Percentiles rank a stretch among this genome's conserved stretches.
phyloP scores from a whole-genome alignment of 30 jellyfish, hydroid and myxozoan species.

The Hydractinia symbiolongicarpus region DNA sequence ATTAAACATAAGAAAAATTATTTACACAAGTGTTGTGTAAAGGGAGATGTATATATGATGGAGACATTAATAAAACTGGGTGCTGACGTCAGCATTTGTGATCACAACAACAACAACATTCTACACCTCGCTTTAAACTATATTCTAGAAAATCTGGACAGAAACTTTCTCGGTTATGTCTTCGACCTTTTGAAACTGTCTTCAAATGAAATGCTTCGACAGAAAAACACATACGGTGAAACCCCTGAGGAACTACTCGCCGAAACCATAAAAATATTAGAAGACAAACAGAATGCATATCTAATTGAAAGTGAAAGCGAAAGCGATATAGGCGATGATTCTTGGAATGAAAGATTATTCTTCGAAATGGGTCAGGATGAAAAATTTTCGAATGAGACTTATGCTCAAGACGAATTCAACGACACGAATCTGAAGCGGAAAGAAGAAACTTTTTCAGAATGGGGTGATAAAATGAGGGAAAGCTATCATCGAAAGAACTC shows the following conservation, averaged over 20 bases:
- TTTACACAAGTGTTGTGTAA: constrained; percentile 17
- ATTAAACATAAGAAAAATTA: neutral
- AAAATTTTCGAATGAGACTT: neutral
- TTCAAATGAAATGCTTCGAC: constrained; percentile 11
- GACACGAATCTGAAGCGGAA: constrained; percentile 22
- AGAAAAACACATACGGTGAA: constrained; percentile 33
- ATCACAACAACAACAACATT: constrained; percentile 13
- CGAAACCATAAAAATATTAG: constrained; percentile 11
- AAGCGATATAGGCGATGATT: neutral
- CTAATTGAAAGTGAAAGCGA: constrained; percentile 25
- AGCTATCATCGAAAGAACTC: constrained; percentile 7
- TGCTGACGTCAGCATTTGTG: constrained; percentile 14
- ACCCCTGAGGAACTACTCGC: constrained; percentile 33
- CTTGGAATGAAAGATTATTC: constrained; percentile 32
- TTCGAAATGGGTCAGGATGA: constrained; percentile 37
- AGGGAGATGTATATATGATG: constrained; percentile 29
- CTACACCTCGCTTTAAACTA: constrained; percentile 31
- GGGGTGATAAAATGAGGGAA: constrained; percentile 39
- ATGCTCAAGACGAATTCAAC: constrained; percentile 13
- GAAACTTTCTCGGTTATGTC: constrained; percentile 4
- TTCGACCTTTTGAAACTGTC: neutral
- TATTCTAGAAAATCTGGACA: constrained; percentile 2
- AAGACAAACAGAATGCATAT: neutral
- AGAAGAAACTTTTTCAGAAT: constrained; percentile 27
- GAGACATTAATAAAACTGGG: neutral